A percentile compares a stretch with the other conserved stretches of the same genome.
These are phyloP conservation scores for Anabacerthia variegaticeps DNA, from an alignment of 2,797 vertebrate species.

Conservation along the genomic window DNA sequence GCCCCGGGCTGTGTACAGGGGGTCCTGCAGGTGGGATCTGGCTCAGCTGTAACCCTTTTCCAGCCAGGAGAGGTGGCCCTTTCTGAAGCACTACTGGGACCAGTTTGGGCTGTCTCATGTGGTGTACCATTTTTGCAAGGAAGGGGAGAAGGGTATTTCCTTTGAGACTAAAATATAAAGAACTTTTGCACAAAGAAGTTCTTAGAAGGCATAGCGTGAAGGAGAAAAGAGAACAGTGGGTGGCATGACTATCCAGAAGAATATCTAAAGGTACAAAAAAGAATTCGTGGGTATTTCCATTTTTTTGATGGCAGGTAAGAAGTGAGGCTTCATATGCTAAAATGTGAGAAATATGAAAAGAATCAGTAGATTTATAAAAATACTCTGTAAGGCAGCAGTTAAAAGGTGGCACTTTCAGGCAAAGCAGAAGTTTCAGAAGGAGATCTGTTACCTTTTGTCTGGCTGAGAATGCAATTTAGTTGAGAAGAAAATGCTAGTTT, in stretches of 20 bases:
- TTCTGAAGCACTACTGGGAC: neutral
- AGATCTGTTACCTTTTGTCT: neutral
- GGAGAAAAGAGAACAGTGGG: neutral
- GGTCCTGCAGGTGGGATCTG: neutral
- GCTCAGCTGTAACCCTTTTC: neutral
- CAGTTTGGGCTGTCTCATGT: neutral
- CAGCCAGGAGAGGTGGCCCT: neutral
- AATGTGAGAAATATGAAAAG: neutral
- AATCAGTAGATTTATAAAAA: neutral
- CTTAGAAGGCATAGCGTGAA: neutral
- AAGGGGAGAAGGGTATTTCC: neutral
- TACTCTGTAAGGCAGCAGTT: neutral
- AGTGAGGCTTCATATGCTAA: neutral
- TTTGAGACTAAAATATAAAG: neutral
- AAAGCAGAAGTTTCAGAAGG: neutral
- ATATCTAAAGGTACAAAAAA: neutral
- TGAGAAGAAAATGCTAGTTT: neutral
- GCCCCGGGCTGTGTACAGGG: rapidly evolving
- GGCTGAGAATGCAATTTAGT: neutral
- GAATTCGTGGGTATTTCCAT: neutral
- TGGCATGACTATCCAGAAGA: neutral
- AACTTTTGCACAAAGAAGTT: neutral
- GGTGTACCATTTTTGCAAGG: neutral
- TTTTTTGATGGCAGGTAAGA: neutral
- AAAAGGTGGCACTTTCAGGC: neutral